These are phyloP conservation scores for Calyptommatus sinebrachiatus DNA, from an alignment of 2,113 vertebrate species.

Conservation along the genomic window DNA sequence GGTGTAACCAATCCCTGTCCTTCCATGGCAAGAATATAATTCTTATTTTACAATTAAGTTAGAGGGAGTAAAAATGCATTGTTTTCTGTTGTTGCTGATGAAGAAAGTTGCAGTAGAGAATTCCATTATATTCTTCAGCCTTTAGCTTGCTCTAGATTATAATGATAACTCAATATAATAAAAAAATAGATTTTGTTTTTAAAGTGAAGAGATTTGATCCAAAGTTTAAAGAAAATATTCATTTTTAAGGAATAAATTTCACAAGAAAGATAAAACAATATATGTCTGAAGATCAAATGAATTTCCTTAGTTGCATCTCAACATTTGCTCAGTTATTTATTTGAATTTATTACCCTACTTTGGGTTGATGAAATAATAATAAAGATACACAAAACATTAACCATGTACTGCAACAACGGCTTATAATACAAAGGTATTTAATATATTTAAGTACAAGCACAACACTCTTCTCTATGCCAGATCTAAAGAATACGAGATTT, in stretches of 20 bases:
- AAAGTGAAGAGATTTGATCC: neutral
- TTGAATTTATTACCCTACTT: neutral
- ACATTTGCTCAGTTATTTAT: neutral
- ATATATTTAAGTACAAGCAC: no score
- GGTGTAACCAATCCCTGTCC: neutral
- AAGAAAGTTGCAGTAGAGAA: neutral
- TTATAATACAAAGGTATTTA: no score
- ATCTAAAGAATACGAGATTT: no score
- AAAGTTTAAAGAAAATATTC: neutral
- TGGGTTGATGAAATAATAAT: no score
- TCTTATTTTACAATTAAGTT: neutral
- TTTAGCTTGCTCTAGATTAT: neutral
- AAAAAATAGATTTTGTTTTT: neutral
- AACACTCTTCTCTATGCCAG: no score
- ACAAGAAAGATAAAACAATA: neutral
- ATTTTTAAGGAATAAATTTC: neutral
- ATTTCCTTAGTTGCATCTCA: neutral
- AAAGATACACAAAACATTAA: no score
- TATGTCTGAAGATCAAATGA: neutral
- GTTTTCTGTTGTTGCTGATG: neutral
- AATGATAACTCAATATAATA: neutral
- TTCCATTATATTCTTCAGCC: neutral
- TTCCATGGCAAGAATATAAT: neutral
- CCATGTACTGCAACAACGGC: no score
- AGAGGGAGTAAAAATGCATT: neutral